Conservation (phyloP, 2,888 invertebrate species). For the Drosophila mayaguana region DNA sequence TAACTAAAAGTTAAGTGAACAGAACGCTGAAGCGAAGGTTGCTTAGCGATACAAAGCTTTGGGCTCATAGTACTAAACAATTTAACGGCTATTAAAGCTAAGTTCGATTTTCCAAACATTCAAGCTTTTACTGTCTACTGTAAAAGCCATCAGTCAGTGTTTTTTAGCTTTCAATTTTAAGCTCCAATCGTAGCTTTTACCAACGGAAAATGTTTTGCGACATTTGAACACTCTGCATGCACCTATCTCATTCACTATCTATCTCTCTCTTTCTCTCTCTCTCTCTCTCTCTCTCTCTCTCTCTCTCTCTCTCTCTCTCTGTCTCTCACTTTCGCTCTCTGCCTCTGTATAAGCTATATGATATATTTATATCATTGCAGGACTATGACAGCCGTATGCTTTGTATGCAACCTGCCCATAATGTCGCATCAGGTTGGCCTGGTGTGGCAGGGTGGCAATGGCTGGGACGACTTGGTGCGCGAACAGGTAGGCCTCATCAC, state of each 20-base stretch:
- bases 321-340: background rate
- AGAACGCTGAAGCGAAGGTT: background rate
- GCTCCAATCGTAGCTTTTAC: background rate
- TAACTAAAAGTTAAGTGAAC: background rate
- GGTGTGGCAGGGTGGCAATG: conserved; percentile 97
- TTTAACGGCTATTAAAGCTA: background rate
- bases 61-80: background rate
- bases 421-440: conserved; percentile 97
- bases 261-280: too few relatives aligned
- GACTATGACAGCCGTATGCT: conserved; percentile 97
- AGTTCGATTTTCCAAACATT: background rate
- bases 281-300: background rate
- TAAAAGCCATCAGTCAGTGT: background rate
- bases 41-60: background rate
- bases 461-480: conserved; percentile 96
- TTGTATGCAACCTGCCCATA: conserved; percentile 98
- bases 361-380: conserved; percentile 86
- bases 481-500: conserved; percentile 87
- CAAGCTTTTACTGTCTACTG: background rate
- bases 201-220: background rate
- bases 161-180: background rate
- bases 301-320: too few relatives aligned
- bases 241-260: too few relatives aligned
- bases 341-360: conserved; percentile 13
- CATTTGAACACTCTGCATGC: conserved; percentile 4